A percentile compares a stretch with the other conserved stretches of the same genome.
These are phyloP conservation scores for Cichladusa arquata DNA, from an alignment of 2,113 vertebrate genomes.

Conservation along the genomic window DNA sequence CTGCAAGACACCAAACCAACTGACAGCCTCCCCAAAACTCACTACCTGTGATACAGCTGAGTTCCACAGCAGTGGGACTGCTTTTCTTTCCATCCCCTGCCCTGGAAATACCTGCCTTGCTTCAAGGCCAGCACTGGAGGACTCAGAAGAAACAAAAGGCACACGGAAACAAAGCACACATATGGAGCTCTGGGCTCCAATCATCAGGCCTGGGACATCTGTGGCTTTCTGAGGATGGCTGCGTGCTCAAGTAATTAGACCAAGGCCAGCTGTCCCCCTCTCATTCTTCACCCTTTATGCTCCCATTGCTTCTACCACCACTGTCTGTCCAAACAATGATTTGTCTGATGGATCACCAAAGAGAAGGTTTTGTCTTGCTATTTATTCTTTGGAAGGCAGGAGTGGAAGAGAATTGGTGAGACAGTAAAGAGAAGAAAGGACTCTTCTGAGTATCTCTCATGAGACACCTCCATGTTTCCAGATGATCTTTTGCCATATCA, in stretches of 20 bases:
- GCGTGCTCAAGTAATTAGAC: neutral
- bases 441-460: neutral
- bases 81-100: neutral
- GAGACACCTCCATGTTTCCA: neutral
- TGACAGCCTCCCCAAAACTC: neutral
- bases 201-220: slow-evolving; percentile 11
- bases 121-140: neutral
- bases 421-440: neutral
- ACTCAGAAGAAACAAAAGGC: slow-evolving; percentile 20
- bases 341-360: neutral
- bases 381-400: neutral
- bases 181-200: neutral
- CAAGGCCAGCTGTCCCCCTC: slow-evolving; percentile 21
- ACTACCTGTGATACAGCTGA: neutral
- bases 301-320: neutral
- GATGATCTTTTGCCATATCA: neutral
- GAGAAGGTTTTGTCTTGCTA: neutral
- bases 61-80: neutral
- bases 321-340: neutral
- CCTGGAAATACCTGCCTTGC: neutral
- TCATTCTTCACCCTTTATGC: neutral
- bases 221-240: slow-evolving; percentile 15
- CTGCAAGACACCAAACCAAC: neutral
- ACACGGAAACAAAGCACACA: neutral
- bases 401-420: neutral